Percentiles rank a stretch among this genome's conserved stretches.
phyloP scores from a whole-genome alignment of 2,888 invertebrate genomes.

The Silvanus unidentatus region DNA sequence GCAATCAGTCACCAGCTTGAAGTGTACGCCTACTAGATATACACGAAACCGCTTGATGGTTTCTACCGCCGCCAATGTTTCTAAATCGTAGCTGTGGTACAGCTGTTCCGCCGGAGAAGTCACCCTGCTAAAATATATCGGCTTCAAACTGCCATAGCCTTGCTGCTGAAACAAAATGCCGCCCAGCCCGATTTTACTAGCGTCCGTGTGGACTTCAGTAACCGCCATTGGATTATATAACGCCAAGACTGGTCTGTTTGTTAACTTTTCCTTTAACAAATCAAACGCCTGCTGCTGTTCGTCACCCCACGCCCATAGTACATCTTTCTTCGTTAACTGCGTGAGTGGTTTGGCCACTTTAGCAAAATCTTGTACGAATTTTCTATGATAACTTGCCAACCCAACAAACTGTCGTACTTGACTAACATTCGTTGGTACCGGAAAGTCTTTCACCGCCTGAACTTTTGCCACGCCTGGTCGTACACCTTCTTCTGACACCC shows the following conservation, averaged over 20 bases:
- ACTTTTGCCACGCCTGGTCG: conserved; percentile 17
- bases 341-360: conserved; percentile 14
- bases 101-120: conserved; percentile 26
- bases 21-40: conserved; percentile 17
- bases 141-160: conserved; percentile 12
- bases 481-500: conserved; percentile 12
- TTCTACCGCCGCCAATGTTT: conserved; percentile 23
- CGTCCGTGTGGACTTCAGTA: conserved; percentile 25
- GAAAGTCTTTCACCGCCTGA: conserved; percentile 25
- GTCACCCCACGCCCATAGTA: conserved; percentile 9
- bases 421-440: conserved; percentile 22
- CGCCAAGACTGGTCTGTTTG: conserved; percentile 13
- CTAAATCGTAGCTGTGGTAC: conserved; percentile 21
- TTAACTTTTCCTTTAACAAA: conserved; percentile 8
- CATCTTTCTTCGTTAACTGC: conserved; percentile 15
- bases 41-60: conserved; percentile 17
- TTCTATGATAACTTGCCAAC: conserved; percentile 24
- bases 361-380: conserved; percentile 14
- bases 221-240: conserved; percentile 15
- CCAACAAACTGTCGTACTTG: conserved; percentile 24
- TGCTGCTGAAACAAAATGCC: conserved; percentile 21
- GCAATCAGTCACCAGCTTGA: conserved; percentile 23
- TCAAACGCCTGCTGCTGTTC: conserved; percentile 10
- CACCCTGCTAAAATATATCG: conserved; percentile 29
- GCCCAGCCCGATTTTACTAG: conserved; percentile 19